Percentiles rank a stretch among this genome's conserved stretches.
Evolutionary conservation across 2,888 invertebrate species (phyloP).

Genomic region (Drosophila borealis): DNA sequence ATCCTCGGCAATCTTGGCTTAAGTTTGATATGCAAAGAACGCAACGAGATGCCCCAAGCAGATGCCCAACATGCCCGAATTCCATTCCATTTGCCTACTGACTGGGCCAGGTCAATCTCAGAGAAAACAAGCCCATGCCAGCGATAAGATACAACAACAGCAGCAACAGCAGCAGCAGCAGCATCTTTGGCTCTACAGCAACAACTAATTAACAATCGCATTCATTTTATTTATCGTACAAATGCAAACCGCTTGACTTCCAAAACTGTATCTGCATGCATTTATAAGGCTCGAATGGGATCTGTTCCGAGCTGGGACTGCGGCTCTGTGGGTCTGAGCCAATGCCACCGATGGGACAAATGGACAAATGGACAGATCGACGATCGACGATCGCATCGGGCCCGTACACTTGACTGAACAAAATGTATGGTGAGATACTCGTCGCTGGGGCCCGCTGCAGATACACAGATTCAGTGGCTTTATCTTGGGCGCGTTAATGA

Average conservation of each 20-base stretch:
- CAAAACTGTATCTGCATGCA: conserved; percentile 80
- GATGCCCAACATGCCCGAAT: conserved; percentile 46
- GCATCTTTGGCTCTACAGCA: conserved; percentile 52
- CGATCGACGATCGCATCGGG: conserved; percentile 48
- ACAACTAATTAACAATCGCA: conserved; percentile 81
- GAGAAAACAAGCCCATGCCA: conserved; percentile 66
- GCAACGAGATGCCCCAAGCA: conserved; percentile 38
- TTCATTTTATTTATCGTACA: conserved; percentile 79
- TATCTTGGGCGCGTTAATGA: conserved; percentile 83
- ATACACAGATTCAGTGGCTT: conserved; percentile 70
- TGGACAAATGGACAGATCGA: conserved; percentile 16
- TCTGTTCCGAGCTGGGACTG: conserved; percentile 17
- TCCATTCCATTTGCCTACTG: conserved; percentile 64
- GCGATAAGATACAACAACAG: conserved; percentile 64
- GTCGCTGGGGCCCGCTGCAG: conserved; percentile 30
- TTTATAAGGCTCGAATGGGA: conserved; percentile 63
- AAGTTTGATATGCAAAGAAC: conserved; percentile 40
- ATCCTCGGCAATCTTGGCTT: conserved; percentile 31
- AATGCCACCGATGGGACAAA: conserved; percentile 10
- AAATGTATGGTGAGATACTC: conserved; percentile 69
- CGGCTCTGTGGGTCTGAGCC: conserved; percentile 4
- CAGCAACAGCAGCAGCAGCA: conserved; percentile 41
- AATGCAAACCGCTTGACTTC: conserved; percentile 80
- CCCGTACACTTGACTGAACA: conserved; percentile 76
- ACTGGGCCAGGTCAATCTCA: conserved; percentile 55